phyloP scores from a whole-genome alignment of 1,140 invertebrate genomes.

The Saccostrea glomerata region DNA sequence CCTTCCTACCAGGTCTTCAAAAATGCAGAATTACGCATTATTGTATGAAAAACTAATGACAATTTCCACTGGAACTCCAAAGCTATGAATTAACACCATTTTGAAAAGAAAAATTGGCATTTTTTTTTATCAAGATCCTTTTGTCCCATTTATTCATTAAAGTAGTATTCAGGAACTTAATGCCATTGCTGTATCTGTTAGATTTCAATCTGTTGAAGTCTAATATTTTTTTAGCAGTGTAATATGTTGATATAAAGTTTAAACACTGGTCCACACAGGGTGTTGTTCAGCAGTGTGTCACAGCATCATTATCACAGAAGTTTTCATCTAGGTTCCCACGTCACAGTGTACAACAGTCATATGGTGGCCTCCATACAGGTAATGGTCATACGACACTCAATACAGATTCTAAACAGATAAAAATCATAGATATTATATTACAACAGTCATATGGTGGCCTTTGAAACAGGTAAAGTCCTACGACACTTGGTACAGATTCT shows the following conservation, averaged over 20 bases:
- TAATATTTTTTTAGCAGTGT: no score
- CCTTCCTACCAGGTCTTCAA: not conserved
- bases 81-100: no score
- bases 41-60: no score
- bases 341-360: conserved; percentile 7
- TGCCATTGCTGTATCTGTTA: no score
- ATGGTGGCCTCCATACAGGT: conserved; percentile 5
- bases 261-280: not conserved
- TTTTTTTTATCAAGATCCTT: no score
- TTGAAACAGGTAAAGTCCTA: not conserved
- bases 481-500: not conserved
- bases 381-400: not conserved
- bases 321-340: not conserved
- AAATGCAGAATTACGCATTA: no score
- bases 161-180: no score
- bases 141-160: no score
- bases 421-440: not conserved
- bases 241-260: no score
- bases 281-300: not conserved
- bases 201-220: no score
- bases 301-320: not conserved
- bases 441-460: not conserved
- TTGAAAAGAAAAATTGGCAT: no score
- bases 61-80: no score
- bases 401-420: not conserved